phyloP scores from a whole-genome alignment of 1,140 invertebrate genomes.

The Subanguina moxae region DNA sequence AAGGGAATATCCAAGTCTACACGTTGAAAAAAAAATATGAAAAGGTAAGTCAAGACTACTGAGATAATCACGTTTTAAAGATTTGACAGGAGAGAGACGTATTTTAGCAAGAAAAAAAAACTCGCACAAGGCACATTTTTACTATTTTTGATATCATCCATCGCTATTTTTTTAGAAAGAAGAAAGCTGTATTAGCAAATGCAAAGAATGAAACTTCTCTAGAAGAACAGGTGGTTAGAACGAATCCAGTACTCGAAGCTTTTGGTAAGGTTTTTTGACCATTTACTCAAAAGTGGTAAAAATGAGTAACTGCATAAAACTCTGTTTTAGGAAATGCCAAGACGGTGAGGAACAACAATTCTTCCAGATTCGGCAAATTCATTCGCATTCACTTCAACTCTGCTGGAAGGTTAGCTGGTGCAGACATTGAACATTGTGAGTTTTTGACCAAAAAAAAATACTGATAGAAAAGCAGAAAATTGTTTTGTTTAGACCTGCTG shows the following conservation, averaged over 20 bases:
- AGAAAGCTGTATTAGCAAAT: conserved; percentile 21
- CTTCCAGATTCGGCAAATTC: conserved; percentile 85
- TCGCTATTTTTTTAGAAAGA: too few species aligned
- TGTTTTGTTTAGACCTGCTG: conserved; percentile 75
- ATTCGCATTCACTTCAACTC: conserved; percentile 99
- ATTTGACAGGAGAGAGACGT: too few species aligned
- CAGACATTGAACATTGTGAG: conserved; percentile 98
- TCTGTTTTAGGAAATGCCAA: conserved; percentile 86
- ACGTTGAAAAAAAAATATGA: too few species aligned
- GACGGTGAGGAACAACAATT: conserved; percentile 99
- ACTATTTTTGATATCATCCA: too few species aligned
- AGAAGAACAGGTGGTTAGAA: conserved; percentile 97
- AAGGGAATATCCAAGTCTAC: too few species aligned
- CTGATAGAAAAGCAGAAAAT: conserved; percentile 3
- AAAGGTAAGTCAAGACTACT: too few species aligned
- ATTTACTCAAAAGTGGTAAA: not conserved
- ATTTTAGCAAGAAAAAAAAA: conserved; percentile 24
- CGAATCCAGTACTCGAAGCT: conserved; percentile 97
- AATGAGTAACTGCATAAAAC: not conserved
- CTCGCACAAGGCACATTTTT: not conserved
- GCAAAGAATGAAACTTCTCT: conserved; percentile 42
- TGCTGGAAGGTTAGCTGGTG: conserved; percentile 97
- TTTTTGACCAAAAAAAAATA: conserved; percentile 55
- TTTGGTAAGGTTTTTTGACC: conserved; percentile 69
- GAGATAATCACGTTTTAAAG: too few species aligned